phyloP scores from a whole-genome alignment of 2,113 vertebrate genomes.

The Propithecus coquereli region DNA sequence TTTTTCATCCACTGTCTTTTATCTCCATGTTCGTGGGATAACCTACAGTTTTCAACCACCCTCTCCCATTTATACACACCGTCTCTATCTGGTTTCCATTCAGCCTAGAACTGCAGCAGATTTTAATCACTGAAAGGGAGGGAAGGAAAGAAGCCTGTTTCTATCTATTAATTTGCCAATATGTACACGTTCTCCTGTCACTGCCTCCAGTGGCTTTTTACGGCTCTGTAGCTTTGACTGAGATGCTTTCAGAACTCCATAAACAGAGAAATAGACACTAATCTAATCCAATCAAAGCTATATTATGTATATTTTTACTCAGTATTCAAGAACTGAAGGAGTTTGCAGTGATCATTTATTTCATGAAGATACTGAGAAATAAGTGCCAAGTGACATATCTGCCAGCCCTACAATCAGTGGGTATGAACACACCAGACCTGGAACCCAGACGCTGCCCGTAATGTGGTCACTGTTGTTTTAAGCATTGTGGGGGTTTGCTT shows the following conservation, averaged over 20 bases:
- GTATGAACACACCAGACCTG: not conserved
- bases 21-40: not conserved
- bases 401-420: not conserved
- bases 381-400: not conserved
- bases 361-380: not conserved
- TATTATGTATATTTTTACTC: not conserved
- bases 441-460: not conserved
- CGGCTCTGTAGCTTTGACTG: not conserved
- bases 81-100: not conserved
- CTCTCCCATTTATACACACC: not conserved
- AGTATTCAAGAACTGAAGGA: not conserved
- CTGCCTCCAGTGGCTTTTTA: not conserved
- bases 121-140: not conserved
- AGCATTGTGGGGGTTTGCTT: not conserved
- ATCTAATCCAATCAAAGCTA: not conserved
- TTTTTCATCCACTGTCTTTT: not conserved
- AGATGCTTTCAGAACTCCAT: not conserved
- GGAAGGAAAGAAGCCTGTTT: not conserved
- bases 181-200: fast-evolving
- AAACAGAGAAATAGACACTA: not conserved
- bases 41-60: not conserved
- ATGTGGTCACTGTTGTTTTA: not conserved
- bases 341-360: not conserved
- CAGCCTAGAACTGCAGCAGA: not conserved
- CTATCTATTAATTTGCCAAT: not conserved